Percentiles rank a stretch among this genome's conserved stretches.
phyloP scores from a whole-genome alignment of 2,113 vertebrate species.

The Cochlearius cochlearius region DNA sequence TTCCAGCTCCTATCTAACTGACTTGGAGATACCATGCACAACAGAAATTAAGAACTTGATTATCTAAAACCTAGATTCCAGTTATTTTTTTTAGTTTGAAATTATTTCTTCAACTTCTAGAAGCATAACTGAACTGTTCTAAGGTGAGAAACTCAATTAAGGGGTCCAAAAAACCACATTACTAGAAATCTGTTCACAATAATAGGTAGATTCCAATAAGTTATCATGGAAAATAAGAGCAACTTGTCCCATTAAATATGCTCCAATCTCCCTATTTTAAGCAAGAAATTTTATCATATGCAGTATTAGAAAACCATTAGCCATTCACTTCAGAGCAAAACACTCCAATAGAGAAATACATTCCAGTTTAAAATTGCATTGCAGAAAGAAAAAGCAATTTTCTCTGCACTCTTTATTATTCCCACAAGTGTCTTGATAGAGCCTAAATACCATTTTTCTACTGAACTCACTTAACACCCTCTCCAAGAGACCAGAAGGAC shows the following conservation, averaged over 20 bases:
- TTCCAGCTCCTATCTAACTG: not conserved
- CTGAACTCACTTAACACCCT: not conserved
- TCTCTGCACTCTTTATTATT: not conserved
- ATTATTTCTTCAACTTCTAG: not conserved
- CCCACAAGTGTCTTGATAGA: not conserved
- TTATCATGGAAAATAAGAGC: not conserved
- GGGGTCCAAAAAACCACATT: not conserved
- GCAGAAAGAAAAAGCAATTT: not conserved
- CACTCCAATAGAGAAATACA: not conserved
- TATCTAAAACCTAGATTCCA: not conserved
- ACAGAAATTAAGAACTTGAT: not conserved
- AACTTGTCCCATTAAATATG: not conserved
- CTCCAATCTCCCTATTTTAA: not conserved
- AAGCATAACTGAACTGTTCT: not conserved
- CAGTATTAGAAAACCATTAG: not conserved
- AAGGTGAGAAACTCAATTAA: not conserved
- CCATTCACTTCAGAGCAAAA: not conserved
- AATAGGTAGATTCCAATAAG: not conserved
- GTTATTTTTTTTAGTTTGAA: not conserved
- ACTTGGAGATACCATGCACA: fast-evolving
- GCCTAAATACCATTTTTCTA: not conserved
- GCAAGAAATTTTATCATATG: not conserved
- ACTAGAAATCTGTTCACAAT: not conserved
- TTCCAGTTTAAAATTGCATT: not conserved
- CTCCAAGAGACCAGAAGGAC: not conserved